Conservation (phyloP, 2,113 vertebrate genomes). For the Psittacara wagleri region DNA sequence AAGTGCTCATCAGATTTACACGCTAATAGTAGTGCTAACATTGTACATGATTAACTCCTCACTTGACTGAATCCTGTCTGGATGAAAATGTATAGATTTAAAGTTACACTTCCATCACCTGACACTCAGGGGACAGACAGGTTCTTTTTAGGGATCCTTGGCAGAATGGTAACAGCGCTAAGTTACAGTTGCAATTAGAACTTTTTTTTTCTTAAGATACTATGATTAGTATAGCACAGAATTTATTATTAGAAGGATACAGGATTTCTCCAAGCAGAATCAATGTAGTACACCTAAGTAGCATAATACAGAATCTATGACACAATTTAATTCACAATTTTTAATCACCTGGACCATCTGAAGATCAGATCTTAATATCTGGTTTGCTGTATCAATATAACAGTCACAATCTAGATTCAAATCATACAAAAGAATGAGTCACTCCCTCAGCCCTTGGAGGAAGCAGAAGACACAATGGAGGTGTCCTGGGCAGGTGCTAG, state of each 20-base stretch:
- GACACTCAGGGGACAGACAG: background rate
- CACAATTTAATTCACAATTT: background rate
- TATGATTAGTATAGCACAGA: background rate
- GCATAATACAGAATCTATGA: background rate
- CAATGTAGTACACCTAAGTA: background rate
- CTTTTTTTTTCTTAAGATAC: background rate
- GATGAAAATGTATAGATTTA: background rate
- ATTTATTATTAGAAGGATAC: background rate
- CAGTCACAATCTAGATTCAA: background rate
- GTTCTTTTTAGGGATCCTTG: background rate
- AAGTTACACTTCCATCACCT: background rate
- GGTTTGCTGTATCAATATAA: background rate
- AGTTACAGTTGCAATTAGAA: background rate
- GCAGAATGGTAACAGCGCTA: background rate
- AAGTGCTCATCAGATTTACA: constrained; percentile 41
- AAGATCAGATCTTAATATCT: background rate
- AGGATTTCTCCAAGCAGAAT: background rate
- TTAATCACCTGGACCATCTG: background rate
- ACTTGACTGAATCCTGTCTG: background rate
- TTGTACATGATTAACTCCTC: background rate
- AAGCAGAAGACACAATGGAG: background rate
- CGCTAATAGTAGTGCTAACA: constrained; percentile 22
- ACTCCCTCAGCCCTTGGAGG: background rate
- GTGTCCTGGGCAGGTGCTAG: fast-evolving
- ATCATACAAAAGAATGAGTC: background rate